A percentile compares a stretch with the other conserved stretches of the same genome.
These are phyloP conservation scores for Gastrophysa polygoni DNA, from an alignment of 2,888 invertebrate genomes.

Conservation along the genomic window DNA sequence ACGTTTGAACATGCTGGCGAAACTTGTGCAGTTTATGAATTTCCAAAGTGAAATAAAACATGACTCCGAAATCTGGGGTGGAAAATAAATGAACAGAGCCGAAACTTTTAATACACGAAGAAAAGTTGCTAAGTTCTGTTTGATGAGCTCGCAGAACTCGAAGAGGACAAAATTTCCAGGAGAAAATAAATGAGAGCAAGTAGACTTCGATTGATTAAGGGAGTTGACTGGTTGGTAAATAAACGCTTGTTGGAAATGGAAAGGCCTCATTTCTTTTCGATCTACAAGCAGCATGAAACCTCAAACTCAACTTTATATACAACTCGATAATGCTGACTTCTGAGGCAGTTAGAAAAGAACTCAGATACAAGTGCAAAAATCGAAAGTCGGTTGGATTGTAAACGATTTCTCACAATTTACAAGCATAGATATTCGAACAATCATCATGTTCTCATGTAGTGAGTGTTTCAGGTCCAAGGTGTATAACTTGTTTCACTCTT, in stretches of 20 bases:
- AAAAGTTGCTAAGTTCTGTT: neutral
- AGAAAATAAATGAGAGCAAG: neutral
- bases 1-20: neutral
- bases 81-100: neutral
- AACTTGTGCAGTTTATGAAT: neutral
- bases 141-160: neutral
- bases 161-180: neutral
- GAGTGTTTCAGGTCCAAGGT: no score
- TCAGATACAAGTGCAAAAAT: no score
- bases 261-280: no score
- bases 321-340: no score
- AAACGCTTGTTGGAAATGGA: neutral
- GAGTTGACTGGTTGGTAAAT: neutral
- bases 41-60: neutral
- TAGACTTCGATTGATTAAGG: neutral
- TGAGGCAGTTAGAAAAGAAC: no score
- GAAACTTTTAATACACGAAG: neutral
- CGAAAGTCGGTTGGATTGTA: no score
- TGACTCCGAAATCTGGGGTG: neutral
- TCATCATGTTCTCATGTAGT: no score
- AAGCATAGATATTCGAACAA: no score
- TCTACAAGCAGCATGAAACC: no score
- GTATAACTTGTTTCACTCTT: no score
- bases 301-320: no score
- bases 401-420: no score